Base-by-base conservation (phyloP, 2,888 invertebrate species). In the Drosophila cognata region DNA sequence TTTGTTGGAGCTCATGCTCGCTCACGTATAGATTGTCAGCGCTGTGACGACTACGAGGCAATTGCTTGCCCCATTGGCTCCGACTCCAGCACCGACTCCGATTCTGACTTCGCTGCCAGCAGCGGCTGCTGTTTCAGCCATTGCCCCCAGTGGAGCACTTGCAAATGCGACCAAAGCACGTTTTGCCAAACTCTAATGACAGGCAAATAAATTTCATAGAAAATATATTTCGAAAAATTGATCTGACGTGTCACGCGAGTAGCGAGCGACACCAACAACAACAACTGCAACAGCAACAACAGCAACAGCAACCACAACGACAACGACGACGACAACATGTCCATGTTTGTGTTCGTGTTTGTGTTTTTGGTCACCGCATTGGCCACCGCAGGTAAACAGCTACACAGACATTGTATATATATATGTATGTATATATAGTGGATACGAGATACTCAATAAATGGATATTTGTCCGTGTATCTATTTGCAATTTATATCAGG, bases 151-250 rank as follows among this genome's bases (percentile, higher is more conserved):
- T 28, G 91, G 86, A 79, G 88, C 81, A 79, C 76, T 91, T 89
- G 79, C 83, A 74, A 88, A 82, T 85, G 83, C 65, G 88, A 88
- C 88, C 88, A 85, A 85, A 83, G 88, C 88, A 88, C 88, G 88
- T 88, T 77, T 66, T 74, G 82, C 83, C 82, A 84, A 90, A 91
- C 86, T 88, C 91, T 89, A 92, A 91, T 89, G 90, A 90, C 90
- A 91, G 88, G 81, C 91, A 91, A 91, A 91, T 91, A 91, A 91
- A 91, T 91, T 90, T 88, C 82, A 79, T 83, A 88, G 89, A 87
- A 91, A 85, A 91, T 91, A 91, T 92, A 90, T 92, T 90, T 86
- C 88, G 82, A 78, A 88, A 92, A 91, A 91, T 91, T 92, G 91
- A 91, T 84, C 90, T 91, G 91, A 92, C 91, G 85, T 91, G 91